phyloP scores from a whole-genome alignment of 2,797 vertebrate genomes.

The Leuciscus waleckii region DNA sequence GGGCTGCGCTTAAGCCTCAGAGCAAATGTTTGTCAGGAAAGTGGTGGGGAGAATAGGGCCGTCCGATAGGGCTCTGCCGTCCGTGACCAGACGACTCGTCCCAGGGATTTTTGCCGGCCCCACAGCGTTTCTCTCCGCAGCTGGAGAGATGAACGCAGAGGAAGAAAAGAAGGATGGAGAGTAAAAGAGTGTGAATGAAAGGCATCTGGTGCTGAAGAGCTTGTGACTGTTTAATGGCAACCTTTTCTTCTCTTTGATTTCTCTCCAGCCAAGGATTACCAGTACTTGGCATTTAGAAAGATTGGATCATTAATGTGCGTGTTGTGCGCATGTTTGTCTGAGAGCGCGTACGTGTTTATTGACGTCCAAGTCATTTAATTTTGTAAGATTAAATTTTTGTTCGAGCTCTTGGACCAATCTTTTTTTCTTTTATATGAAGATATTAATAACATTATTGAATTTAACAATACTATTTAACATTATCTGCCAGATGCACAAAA shows the following conservation, averaged over 20 bases:
- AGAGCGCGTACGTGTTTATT: constrained; percentile 31
- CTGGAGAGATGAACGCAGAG: constrained; percentile 82
- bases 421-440: not conserved
- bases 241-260: constrained; percentile 84
- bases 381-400: not conserved
- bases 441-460: not conserved
- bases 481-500: not conserved
- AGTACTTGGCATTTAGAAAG: constrained; percentile 82
- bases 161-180: constrained; percentile 69
- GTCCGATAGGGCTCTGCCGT: constrained; percentile 80
- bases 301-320: constrained; percentile 79
- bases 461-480: not conserved
- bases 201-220: constrained; percentile 97
- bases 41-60: constrained; percentile 83
- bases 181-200: constrained; percentile 81
- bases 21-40: constrained; percentile 94
- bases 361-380: constrained; percentile 27
- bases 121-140: constrained; percentile 86
- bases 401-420: not conserved
- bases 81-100: constrained; percentile 98
- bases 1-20: constrained; percentile 85
- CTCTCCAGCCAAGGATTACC: constrained; percentile 82
- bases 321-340: constrained; percentile 48
- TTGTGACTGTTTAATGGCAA: constrained; percentile 96
- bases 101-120: constrained; percentile 90